These are phyloP conservation scores for Neotoxoptera formosana DNA, from an alignment of 1,140 invertebrate species.

Conservation along the genomic window DNA sequence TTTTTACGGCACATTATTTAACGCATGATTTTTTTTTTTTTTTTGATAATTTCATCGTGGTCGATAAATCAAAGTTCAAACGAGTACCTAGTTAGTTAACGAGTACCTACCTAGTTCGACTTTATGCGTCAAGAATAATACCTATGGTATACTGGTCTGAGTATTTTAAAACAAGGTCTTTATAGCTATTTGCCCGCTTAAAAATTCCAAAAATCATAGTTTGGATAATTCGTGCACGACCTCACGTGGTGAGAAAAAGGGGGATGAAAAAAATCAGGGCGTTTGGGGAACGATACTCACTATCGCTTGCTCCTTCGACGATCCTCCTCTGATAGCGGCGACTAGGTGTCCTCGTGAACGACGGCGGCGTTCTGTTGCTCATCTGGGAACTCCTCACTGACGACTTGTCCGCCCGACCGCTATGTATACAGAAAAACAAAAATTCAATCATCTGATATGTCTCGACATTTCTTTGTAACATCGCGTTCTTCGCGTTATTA, in stretches of 20 bases:
- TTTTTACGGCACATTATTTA: background rate
- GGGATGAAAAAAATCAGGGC: too few relatives aligned
- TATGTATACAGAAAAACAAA: constrained; percentile 64
- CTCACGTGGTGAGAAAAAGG: background rate
- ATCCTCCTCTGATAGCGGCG: constrained; percentile 81
- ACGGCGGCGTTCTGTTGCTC: constrained; percentile 73
- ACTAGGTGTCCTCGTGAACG: constrained; percentile 90
- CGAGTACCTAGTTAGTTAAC: too few relatives aligned
- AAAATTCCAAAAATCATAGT: background rate
- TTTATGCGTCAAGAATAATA: too few relatives aligned
- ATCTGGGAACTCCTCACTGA: constrained; percentile 69
- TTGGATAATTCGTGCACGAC: background rate
- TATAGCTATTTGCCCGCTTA: too few relatives aligned
- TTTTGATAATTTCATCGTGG: too few relatives aligned
- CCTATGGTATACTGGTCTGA: too few relatives aligned
- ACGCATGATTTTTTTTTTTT: too few relatives aligned
- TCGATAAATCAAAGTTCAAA: too few relatives aligned
- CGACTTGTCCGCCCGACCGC: constrained; percentile 74
- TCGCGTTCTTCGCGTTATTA: background rate
- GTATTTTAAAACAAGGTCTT: too few relatives aligned
- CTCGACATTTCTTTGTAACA: background rate
- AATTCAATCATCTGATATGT: constrained; percentile 63
- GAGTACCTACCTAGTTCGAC: too few relatives aligned
- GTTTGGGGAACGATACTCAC: constrained; percentile 62
- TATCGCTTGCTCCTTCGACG: constrained; percentile 71